Conservation (phyloP, 1,140 invertebrate genomes). For the Drosophila tropicalis region DNA sequence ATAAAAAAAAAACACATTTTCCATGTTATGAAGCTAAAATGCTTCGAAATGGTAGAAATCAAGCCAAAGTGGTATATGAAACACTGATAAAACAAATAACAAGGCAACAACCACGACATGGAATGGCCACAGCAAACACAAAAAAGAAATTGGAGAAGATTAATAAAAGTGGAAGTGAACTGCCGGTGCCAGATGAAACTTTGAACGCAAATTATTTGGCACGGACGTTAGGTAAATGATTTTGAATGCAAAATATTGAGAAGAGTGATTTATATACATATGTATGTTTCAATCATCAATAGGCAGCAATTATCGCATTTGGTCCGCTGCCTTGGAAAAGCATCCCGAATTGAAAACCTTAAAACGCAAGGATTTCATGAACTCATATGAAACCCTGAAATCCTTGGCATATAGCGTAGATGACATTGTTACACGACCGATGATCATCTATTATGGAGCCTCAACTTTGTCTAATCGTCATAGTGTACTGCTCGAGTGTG, state of each 20-base stretch:
- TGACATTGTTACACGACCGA: slow-evolving; percentile 84
- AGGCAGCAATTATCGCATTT: slow-evolving; percentile 58
- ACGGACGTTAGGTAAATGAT: slow-evolving; percentile 41
- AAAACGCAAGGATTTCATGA: slow-evolving; percentile 68
- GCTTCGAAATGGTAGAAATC: slow-evolving; percentile 54
- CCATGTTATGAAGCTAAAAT: slow-evolving; percentile 49
- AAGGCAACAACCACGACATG: slow-evolving; percentile 19
- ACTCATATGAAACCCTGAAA: slow-evolving; percentile 61
- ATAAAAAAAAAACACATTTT: slow-evolving; percentile 14
- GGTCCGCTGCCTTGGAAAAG: slow-evolving; percentile 57
- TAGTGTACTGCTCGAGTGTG: slow-evolving; percentile 84
- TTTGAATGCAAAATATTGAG: not conserved
- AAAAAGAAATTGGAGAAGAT: slow-evolving; percentile 15
- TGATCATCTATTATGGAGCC: slow-evolving; percentile 84
- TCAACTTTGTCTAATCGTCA: slow-evolving; percentile 85
- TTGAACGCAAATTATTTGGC: slow-evolving; percentile 58
- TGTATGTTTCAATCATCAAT: not conserved
- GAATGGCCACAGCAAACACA: slow-evolving; percentile 26
- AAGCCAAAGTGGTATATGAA: slow-evolving; percentile 34
- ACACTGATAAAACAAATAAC: slow-evolving; percentile 7
- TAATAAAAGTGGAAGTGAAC: slow-evolving; percentile 24
- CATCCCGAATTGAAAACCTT: slow-evolving; percentile 70
- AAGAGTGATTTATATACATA: too few species aligned
- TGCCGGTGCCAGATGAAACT: slow-evolving; percentile 47
- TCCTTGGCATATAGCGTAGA: slow-evolving; percentile 74